A percentile compares a stretch with the other conserved stretches of the same genome.
Conservation (phyloP, 2,113 vertebrate species). For the Crypturellus undulatus region DNA sequence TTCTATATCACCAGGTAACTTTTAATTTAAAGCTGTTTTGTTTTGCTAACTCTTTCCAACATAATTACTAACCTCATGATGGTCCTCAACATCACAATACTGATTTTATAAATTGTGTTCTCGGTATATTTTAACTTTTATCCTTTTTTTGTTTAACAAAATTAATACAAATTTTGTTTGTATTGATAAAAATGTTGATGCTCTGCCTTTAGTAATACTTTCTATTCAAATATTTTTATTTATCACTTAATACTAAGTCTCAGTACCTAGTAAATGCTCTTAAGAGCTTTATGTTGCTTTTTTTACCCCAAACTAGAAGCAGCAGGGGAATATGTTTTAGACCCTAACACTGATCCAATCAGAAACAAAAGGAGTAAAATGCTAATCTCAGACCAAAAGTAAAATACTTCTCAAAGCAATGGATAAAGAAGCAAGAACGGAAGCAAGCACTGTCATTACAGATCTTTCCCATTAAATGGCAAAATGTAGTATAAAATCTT, state of each 20-base stretch:
- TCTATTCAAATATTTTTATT: not conserved
- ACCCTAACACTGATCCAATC: accelerated
- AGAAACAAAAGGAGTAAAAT: not conserved
- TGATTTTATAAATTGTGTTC: not conserved
- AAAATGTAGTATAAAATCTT: not conserved
- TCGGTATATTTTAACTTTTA: not conserved
- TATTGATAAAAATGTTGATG: not conserved
- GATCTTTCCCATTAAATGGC: not conserved
- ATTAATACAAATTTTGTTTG: not conserved
- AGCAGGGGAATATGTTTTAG: not conserved
- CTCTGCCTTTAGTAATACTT: not conserved
- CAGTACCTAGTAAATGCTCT: not conserved
- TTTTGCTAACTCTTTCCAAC: not conserved
- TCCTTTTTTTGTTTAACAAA: too few relatives aligned
- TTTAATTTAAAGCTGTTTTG: not conserved
- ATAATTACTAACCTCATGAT: not conserved
- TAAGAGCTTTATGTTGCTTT: not conserved
- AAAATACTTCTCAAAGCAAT: not conserved
- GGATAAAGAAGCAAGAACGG: not conserved
- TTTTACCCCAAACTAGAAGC: not conserved
- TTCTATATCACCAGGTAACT: not conserved
- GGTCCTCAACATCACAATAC: not conserved
- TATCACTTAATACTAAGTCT: not conserved
- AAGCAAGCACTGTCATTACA: not conserved
- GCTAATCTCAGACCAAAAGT: not conserved